Base-by-base conservation (phyloP, 1,140 invertebrate species). In the Xylocopa sonorina region DNA sequence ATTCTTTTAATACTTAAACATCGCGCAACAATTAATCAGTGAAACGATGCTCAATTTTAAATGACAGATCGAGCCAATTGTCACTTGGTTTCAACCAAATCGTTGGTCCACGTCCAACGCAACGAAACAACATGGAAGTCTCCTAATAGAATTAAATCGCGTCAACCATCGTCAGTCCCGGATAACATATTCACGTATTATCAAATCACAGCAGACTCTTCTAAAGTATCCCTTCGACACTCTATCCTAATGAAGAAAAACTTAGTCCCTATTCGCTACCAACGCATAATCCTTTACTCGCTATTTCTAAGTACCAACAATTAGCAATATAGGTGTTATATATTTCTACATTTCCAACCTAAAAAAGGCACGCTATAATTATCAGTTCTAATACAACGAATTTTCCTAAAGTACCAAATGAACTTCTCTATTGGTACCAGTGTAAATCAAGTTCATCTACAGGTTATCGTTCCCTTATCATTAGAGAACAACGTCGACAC, bases 321-420 rank as follows among this genome's bases (percentile, higher is more conserved):
- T 64, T 43, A 27, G 48, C 21, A 68, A 51, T 68, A 64, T 68
- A 68, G n/a, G n/a, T n/a, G n/a, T n/a, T 24, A 51, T 51, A 29
- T 51, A 64, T 68, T 27, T 38, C 46, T 68, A 51, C 0, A 27
- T 16, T 43, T 34, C 5, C 46, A 68, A 68, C 64, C 64, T 68
- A 68, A 68, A 50, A 34, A 68, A 68, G 64, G 46, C 64, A 68
- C 64, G 43, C 64, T 68, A n/a, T n/a, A 67, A 67, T 67, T 67
- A 51, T 68, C 27, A 51, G 18, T 27, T 34, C 46, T 34, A 51
- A 51, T n/a, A 27, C 41, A 68, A 50, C 29, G 16, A 51, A 32
- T 50, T 67, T 34, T 48, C 58, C 58, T 62, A 62, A 29, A 34
- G 18, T 64, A 43, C 27, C 38, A 18, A 64, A 64, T n/a, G n/a